These are phyloP conservation scores for Lysandra coridon DNA, from an alignment of 2,888 invertebrate species.

Conservation along the genomic window DNA sequence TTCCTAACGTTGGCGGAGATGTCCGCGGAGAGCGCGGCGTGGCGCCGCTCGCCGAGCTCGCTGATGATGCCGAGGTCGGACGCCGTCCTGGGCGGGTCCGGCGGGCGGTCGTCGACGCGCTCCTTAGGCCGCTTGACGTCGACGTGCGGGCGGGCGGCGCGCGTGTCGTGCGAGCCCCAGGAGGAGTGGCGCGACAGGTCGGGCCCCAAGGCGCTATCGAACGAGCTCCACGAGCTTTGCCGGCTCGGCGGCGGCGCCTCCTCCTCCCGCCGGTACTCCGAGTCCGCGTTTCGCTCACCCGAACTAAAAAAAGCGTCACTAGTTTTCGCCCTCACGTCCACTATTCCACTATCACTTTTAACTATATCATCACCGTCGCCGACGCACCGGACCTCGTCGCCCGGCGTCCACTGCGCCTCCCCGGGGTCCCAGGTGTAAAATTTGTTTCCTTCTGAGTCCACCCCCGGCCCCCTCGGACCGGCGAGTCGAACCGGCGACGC, in stretches of 20 bases:
- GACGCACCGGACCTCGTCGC: conserved; percentile 56
- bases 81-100: conserved; percentile 45
- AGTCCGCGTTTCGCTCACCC: conserved; percentile 85
- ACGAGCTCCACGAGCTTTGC: conserved; percentile 89
- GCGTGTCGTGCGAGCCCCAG: conserved; percentile 89
- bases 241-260: conserved; percentile 71
- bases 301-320: conserved; percentile 86
- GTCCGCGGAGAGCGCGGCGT: conserved; percentile 44
- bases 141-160: conserved; percentile 57
- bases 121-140: conserved; percentile 59
- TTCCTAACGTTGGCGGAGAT: conserved; percentile 67
- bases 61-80: conserved; percentile 66
- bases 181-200: conserved; percentile 89
- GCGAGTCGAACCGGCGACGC: conserved; percentile 56
- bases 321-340: conserved; percentile 69
- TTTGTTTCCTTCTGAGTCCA: conserved; percentile 66
- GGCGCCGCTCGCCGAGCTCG: conserved; percentile 56
- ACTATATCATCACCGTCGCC: conserved; percentile 69
- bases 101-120: conserved; percentile 50
- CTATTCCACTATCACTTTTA: conserved; percentile 76
- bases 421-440: conserved; percentile 86
- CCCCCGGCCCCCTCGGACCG: conserved; percentile 55
- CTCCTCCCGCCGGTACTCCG: conserved; percentile 61
- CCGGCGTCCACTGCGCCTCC: conserved; percentile 62
- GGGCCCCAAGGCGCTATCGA: conserved; percentile 87